phyloP scores from a whole-genome alignment of 2,888 invertebrate genomes.

The Oxytorus armatus region DNA sequence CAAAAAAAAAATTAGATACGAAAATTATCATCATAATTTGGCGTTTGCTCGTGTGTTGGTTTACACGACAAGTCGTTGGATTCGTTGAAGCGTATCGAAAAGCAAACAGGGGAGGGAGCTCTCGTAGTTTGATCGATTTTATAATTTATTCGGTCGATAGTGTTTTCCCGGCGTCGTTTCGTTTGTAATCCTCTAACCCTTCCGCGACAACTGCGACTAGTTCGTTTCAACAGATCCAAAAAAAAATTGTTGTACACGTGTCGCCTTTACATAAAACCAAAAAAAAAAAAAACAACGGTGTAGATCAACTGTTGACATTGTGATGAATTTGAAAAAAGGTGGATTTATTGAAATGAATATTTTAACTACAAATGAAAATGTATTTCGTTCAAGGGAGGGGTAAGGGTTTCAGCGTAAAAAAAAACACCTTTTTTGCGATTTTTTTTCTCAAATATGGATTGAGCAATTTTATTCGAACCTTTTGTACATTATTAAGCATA shows the following conservation, averaged over 20 bases:
- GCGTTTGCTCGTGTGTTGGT: neutral
- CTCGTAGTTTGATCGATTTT: conserved; percentile 57
- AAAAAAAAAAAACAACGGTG: neutral
- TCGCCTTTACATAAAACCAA: neutral
- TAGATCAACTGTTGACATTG: too few species aligned
- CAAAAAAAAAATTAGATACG: conserved; percentile 1
- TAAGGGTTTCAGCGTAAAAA: too few species aligned
- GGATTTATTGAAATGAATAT: too few species aligned
- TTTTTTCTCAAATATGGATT: too few species aligned
- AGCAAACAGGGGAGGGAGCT: conserved; percentile 14
- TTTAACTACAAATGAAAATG: too few species aligned
- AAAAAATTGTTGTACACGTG: neutral
- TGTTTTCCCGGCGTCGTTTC: neutral
- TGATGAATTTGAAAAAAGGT: too few species aligned
- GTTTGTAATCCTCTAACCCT: neutral
- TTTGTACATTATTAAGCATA: too few species aligned
- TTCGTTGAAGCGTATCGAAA: conserved; percentile 36
- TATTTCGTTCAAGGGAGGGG: too few species aligned
- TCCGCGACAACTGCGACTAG: neutral
- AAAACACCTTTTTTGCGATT: too few species aligned
- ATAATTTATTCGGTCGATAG: neutral
- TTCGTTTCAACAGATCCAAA: neutral
- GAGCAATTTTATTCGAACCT: too few species aligned
- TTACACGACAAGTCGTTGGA: conserved; percentile 19
- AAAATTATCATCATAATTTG: conserved; percentile 3